These are phyloP conservation scores for Acanthoscelides obtectus DNA, from an alignment of 2,888 invertebrate species.

Conservation along the genomic window DNA sequence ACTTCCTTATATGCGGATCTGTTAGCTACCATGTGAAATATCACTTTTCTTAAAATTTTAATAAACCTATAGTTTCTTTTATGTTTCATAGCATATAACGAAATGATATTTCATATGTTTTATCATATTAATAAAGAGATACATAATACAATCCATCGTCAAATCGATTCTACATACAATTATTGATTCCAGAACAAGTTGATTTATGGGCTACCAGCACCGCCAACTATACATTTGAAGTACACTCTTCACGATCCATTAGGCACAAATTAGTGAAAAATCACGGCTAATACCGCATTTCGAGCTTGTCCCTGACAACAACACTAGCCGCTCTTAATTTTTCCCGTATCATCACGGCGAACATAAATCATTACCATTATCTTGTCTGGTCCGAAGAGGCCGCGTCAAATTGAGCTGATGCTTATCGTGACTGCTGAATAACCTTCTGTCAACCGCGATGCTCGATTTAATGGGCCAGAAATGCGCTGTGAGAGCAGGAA, in stretches of 20 bases:
- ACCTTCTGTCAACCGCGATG: constrained; percentile 12
- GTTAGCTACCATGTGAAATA: too few species aligned
- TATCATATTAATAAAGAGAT: too few species aligned
- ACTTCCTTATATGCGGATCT: too few species aligned
- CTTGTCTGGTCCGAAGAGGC: constrained; percentile 12
- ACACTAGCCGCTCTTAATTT: neutral
- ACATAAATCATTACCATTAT: constrained; percentile 17
- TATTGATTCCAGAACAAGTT: too few species aligned
- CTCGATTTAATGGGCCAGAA: constrained; percentile 9
- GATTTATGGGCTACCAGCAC: neutral
- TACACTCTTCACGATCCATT: neutral
- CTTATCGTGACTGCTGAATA: constrained; percentile 14
- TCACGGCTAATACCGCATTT: neutral
- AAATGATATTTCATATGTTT: too few species aligned
- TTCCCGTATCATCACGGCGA: constrained; percentile 1
- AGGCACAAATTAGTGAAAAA: neutral
- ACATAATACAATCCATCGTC: too few species aligned
- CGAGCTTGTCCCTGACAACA: neutral
- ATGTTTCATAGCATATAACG: too few species aligned
- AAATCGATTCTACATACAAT: too few species aligned
- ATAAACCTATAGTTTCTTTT: too few species aligned
- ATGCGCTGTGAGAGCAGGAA: neutral
- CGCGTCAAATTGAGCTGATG: constrained; percentile 16
- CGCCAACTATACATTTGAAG: neutral
- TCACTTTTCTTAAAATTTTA: too few species aligned